Percentiles rank a stretch among this genome's conserved stretches.
These are phyloP conservation scores for Leiothrix lutea DNA, from an alignment of 2,113 vertebrate genomes.

Conservation along the genomic window DNA sequence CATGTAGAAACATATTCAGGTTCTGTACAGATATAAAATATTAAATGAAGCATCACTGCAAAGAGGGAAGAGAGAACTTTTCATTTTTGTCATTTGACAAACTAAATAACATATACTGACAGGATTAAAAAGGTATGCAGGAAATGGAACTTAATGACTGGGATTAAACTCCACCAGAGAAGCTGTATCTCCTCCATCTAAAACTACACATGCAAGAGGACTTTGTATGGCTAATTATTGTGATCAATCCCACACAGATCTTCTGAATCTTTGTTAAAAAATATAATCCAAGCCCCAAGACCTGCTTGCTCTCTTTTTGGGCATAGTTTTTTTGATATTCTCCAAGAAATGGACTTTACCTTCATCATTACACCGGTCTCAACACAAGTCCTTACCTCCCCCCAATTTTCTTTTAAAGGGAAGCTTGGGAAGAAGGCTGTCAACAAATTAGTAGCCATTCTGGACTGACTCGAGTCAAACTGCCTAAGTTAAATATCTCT, in stretches of 20 bases:
- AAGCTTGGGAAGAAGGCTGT: not conserved
- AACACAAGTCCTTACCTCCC: not conserved
- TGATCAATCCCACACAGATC: not conserved
- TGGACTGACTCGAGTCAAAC: not conserved
- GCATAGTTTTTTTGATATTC: not conserved
- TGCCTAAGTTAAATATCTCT: not conserved
- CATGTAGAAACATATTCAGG: not conserved
- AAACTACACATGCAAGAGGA: not conserved
- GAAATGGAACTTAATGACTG: not conserved
- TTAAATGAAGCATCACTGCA: not conserved
- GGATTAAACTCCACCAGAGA: not conserved
- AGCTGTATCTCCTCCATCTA: not conserved
- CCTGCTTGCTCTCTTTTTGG: not conserved
- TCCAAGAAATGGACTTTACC: not conserved
- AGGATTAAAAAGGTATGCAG: not conserved
- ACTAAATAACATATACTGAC: not conserved
- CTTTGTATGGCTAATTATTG: not conserved
- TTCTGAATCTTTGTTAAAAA: not conserved
- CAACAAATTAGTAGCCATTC: not conserved
- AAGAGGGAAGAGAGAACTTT: not conserved
- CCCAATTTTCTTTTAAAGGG: not conserved
- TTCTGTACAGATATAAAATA: not conserved
- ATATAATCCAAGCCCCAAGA: not conserved
- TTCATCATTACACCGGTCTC: not conserved
- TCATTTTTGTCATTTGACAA: not conserved